phyloP scores from a whole-genome alignment of 53 echinoderm and acorn worm species.

The Holothuria leucospilota region DNA sequence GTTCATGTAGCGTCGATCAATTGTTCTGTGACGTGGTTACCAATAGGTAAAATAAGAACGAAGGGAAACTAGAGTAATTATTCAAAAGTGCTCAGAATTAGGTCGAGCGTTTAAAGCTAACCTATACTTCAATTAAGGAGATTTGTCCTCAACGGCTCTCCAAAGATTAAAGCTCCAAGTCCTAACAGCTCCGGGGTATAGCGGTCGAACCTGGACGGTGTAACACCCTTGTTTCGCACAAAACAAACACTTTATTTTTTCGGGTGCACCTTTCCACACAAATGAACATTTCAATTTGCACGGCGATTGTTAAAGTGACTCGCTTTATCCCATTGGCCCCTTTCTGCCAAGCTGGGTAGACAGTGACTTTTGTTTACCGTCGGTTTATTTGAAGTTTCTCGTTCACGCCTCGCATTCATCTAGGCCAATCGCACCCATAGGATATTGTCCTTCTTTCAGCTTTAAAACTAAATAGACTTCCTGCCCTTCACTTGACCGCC shows the following conservation, averaged over 20 bases:
- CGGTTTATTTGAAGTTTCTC: constrained; percentile 43
- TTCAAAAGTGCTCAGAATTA: constrained; percentile 50
- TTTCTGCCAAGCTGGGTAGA: constrained; percentile 25
- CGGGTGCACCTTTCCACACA: constrained; percentile 44
- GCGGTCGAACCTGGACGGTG: constrained; percentile 22
- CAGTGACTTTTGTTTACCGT: not conserved
- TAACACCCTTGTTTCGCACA: constrained; percentile 45
- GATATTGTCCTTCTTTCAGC: constrained; percentile 34
- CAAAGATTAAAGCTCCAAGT: constrained; percentile 47
- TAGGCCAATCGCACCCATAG: constrained; percentile 52
- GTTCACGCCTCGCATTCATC: constrained; percentile 38
- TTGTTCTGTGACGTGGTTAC: constrained; percentile 21
- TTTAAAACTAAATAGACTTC: not conserved
- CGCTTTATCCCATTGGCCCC: constrained; percentile 47
- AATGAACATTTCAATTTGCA: constrained; percentile 50
- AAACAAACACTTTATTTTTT: constrained; percentile 57
- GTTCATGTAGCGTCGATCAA: constrained; percentile 31
- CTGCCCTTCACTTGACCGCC: constrained; percentile 45
- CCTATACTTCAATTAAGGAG: constrained; percentile 49
- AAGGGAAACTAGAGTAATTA: constrained; percentile 51
- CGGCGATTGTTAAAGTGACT: constrained; percentile 40
- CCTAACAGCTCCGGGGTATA: constrained; percentile 45
- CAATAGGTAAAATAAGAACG: constrained; percentile 8
- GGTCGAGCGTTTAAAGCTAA: constrained; percentile 54
- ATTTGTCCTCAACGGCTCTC: constrained; percentile 26